Evolutionary conservation across 2,888 invertebrate genomes (phyloP).

Genomic region (Mesoligia furuncula): DNA sequence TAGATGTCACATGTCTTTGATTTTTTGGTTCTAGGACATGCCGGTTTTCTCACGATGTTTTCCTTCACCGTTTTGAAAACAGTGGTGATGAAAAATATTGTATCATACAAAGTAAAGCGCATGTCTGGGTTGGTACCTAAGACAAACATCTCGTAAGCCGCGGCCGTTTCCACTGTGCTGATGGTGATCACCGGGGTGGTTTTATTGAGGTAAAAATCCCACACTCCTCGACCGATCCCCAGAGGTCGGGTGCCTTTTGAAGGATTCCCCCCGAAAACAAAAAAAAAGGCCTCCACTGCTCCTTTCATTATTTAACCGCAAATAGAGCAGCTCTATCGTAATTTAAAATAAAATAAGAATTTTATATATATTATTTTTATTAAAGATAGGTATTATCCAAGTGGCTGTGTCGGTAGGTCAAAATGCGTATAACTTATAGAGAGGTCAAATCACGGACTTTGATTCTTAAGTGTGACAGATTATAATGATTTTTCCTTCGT

Average conservation of each 20-base stretch:
- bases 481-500: constrained; percentile 1
- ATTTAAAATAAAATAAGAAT: neutral
- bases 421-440: constrained; percentile 16
- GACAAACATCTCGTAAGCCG: neutral
- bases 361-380: neutral
- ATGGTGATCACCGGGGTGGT: no score
- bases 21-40: neutral
- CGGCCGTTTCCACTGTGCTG: neutral
- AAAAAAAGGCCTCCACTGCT: neutral
- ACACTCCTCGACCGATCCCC: no score
- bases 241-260: no score
- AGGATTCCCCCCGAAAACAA: no score
- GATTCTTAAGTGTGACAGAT: constrained; percentile 13
- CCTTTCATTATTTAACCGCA: neutral
- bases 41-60: neutral
- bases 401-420: neutral
- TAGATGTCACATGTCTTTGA: neutral
- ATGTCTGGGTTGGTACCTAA: neutral
- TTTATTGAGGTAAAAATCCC: no score
- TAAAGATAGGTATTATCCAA: neutral
- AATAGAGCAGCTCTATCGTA: neutral
- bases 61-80: no score
- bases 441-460: constrained; percentile 52
- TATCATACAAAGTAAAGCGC: no score
- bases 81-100: no score